A percentile compares a stretch with the other conserved stretches of the same genome.
Conservation (phyloP, 2,113 vertebrate species). For the Cervus canadensis region DNA sequence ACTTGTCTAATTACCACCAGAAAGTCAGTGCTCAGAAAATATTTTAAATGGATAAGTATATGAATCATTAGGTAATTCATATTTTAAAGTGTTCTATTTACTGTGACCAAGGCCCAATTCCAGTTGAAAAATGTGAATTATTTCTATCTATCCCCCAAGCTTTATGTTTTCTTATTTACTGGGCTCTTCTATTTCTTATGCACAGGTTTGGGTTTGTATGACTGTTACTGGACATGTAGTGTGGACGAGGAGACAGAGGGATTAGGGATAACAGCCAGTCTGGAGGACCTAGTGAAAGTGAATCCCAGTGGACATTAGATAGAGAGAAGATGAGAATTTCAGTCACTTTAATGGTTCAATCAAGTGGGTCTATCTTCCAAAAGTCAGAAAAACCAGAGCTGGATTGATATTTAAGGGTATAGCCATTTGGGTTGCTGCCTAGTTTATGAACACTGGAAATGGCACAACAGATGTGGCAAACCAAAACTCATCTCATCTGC, state of each 20-base stretch:
- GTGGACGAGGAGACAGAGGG: background rate
- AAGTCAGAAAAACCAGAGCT: background rate
- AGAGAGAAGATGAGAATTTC: background rate
- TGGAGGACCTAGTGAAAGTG: background rate
- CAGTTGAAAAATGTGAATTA: conserved; percentile 15
- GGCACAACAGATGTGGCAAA: background rate
- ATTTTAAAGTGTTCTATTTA: background rate
- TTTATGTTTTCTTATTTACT: background rate
- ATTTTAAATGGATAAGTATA: background rate
- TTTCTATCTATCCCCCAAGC: background rate
- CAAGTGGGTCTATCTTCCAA: background rate
- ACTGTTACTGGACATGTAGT: background rate
- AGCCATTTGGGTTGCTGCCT: background rate
- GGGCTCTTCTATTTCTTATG: background rate
- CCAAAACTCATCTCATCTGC: background rate
- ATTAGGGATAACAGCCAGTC: background rate
- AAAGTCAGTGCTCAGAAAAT: background rate
- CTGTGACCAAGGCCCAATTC: background rate
- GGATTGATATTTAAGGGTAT: background rate
- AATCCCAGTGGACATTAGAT: background rate
- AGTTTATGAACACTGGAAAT: background rate
- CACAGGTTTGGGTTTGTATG: background rate
- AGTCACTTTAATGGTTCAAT: background rate
- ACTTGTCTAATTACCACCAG: background rate
- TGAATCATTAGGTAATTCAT: background rate